A percentile compares a stretch with the other conserved stretches of the same genome.
phyloP scores from a whole-genome alignment of 2,797 vertebrate species.

The Okamejei kenojei region DNA sequence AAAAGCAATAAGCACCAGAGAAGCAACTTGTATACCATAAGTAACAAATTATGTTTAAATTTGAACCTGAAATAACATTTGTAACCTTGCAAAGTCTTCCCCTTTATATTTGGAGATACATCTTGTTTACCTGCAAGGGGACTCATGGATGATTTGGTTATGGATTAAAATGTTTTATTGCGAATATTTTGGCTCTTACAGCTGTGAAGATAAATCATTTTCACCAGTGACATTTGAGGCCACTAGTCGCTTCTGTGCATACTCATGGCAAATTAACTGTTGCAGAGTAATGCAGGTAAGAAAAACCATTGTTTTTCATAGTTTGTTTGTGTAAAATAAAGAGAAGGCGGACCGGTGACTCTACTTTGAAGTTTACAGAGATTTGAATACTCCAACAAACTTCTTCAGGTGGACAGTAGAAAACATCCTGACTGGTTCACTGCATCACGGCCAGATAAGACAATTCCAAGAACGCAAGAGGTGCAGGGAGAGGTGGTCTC shows the following conservation, averaged over 20 bases:
- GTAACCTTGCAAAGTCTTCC: not conserved
- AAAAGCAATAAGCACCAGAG: not conserved
- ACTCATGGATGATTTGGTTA: constrained; percentile 20
- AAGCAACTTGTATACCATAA: not conserved
- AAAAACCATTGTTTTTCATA: not conserved
- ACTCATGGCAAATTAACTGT: not conserved
- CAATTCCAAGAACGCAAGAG: too few species aligned
- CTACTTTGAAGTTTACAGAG: too few species aligned
- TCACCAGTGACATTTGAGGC: not conserved
- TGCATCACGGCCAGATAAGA: too few species aligned
- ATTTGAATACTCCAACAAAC: too few species aligned
- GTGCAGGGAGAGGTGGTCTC: too few species aligned
- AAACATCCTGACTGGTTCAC: too few species aligned
- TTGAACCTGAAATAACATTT: not conserved
- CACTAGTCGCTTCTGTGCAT: not conserved
- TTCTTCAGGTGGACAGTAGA: too few species aligned
- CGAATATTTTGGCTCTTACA: not conserved
- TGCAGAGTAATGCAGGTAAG: not conserved
- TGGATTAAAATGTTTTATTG: constrained; percentile 28
- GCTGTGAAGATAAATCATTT: not conserved
- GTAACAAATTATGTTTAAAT: constrained; percentile 11
- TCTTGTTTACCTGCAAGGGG: not conserved
- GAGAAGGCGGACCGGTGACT: too few species aligned
- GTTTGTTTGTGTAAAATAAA: not conserved
- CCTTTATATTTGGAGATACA: not conserved